A percentile compares a stretch with the other conserved stretches of the same genome.
Evolutionary conservation across 2,888 invertebrate genomes (phyloP).

Genomic region (Enchytraeus crypticus): DNA sequence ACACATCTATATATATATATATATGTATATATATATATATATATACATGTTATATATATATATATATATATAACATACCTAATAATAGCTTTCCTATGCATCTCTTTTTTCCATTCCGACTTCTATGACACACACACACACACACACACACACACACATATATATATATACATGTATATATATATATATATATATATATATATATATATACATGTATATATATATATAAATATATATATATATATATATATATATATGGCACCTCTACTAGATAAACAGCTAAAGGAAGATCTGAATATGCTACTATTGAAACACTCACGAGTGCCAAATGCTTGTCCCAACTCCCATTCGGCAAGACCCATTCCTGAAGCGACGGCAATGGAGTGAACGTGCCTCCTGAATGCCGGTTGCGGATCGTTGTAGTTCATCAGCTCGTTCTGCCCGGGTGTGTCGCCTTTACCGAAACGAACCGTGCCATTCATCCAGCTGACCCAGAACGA

Average conservation of each 20-base stretch:
- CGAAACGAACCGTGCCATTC: not conserved
- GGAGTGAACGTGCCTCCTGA: slow-evolving; percentile 2
- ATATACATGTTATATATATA: too few relatives aligned
- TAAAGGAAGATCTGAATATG: not conserved
- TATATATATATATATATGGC: not conserved
- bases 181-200: not conserved
- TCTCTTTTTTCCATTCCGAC: not conserved
- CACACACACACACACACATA: not conserved
- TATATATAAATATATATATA: not conserved
- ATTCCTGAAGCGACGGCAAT: not conserved
- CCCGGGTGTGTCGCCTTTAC: not conserved
- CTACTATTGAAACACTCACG: not conserved
- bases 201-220: not conserved
- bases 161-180: not conserved
- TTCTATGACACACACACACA: not conserved
- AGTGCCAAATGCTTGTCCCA: not conserved
- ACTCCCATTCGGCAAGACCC: slow-evolving; percentile 1
- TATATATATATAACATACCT: too few relatives aligned
- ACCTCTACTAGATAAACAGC: not conserved
- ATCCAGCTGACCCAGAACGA: slow-evolving; percentile 13
- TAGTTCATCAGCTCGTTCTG: not conserved
- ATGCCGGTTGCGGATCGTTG: slow-evolving; percentile 7
- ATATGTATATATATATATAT: too few relatives aligned
- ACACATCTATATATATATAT: too few relatives aligned
- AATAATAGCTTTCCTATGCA: not conserved